Percentiles rank a stretch among this genome's conserved stretches.
These are phyloP conservation scores for Danio jaintianensis DNA, from an alignment of 2,797 vertebrate genomes.

Conservation along the genomic window DNA sequence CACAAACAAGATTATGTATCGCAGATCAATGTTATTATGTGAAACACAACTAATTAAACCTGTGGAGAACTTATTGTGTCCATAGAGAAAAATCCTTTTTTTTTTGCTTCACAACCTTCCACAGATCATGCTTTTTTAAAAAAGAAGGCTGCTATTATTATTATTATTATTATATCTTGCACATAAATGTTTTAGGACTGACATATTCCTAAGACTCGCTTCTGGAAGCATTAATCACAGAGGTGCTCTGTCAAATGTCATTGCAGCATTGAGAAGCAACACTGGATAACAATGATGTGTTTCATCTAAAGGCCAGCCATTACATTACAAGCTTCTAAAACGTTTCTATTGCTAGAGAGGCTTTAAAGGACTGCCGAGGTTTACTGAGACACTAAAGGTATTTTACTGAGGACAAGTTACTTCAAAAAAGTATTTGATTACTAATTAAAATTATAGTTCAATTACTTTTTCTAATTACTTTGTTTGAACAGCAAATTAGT, in stretches of 20 bases:
- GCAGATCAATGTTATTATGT: conserved; percentile 22
- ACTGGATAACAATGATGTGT: conserved; percentile 15
- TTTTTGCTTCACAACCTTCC: neutral
- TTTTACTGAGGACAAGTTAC: neutral
- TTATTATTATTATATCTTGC: neutral
- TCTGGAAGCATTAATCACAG: conserved; percentile 6
- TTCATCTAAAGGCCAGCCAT: conserved; percentile 30
- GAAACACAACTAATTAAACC: conserved; percentile 7
- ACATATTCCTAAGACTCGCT: neutral
- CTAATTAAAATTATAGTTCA: too few species aligned
- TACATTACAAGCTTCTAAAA: conserved; percentile 30
- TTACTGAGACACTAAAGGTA: neutral
- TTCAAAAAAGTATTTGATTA: too few species aligned
- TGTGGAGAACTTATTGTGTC: neutral
- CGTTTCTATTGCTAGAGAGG: neutral
- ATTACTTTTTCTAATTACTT: too few species aligned
- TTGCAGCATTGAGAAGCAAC: neutral
- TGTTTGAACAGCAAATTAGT: too few species aligned
- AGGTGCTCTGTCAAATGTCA: conserved; percentile 17
- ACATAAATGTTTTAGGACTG: neutral
- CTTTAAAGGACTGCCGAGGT: conserved; percentile 4
- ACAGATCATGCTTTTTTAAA: neutral
- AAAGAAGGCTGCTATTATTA: neutral
- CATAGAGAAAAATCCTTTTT: neutral
- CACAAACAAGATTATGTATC: conserved; percentile 28